phyloP scores from a whole-genome alignment of 2,113 vertebrate species.

The Cyprinodon brontotheroides region DNA sequence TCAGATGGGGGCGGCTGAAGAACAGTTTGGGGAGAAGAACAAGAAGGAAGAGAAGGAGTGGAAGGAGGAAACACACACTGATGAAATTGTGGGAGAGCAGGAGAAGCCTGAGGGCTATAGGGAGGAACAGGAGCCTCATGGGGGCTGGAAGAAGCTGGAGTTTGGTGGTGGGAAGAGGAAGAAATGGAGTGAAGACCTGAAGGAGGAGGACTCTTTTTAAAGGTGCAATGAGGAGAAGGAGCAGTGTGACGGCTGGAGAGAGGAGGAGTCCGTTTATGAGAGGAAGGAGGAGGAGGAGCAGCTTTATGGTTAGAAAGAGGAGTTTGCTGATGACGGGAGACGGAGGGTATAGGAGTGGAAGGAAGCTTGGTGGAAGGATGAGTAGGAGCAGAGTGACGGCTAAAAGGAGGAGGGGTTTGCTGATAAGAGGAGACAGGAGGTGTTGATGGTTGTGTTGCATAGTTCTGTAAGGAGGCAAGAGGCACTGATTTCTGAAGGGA shows the following conservation, averaged over 20 bases:
- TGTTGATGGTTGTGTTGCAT: constrained; percentile 18
- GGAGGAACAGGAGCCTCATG: constrained; percentile 18
- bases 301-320: neutral
- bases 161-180: constrained; percentile 27
- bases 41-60: constrained; percentile 55
- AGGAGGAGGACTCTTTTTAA: neutral
- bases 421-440: constrained; percentile 11
- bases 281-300: neutral
- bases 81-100: constrained; percentile 46
- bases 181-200: neutral
- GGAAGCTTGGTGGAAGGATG: constrained; percentile 7
- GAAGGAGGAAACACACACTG: neutral
- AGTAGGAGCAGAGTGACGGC: constrained; percentile 4
- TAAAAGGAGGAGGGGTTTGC: constrained; percentile 10
- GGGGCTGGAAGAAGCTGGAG: constrained; percentile 15
- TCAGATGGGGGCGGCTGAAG: neutral
- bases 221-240: constrained; percentile 1
- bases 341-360: constrained; percentile 8
- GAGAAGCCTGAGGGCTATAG: constrained; percentile 3
- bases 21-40: constrained; percentile 30
- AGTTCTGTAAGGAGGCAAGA: constrained; percentile 44
- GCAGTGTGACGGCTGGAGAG: neutral
- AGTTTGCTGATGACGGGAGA: constrained; percentile 22
- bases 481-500: constrained; percentile 61
- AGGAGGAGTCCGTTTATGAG: neutral